These are phyloP conservation scores for Hyles euphorbiae DNA, from an alignment of 1,140 invertebrate genomes.

Conservation along the genomic window DNA sequence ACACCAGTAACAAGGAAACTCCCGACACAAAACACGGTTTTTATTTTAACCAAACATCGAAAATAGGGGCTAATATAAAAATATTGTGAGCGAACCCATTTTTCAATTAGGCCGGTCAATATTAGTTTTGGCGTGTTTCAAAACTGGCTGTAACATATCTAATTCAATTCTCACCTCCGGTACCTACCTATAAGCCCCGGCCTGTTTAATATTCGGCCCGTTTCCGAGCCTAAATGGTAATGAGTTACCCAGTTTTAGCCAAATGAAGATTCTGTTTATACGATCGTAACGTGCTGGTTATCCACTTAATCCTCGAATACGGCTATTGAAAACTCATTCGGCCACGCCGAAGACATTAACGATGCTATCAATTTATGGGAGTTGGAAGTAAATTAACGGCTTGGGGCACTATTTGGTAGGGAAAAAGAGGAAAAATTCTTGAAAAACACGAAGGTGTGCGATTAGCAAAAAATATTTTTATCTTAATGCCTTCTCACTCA, in stretches of 20 bases:
- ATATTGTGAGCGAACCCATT: no score
- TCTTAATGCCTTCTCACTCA: no score
- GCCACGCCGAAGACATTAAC: constrained; percentile 41
- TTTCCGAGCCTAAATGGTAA: constrained; percentile 34
- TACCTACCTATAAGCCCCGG: constrained; percentile 24
- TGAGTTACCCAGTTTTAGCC: constrained; percentile 40
- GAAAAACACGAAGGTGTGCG: neutral
- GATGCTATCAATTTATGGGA: constrained; percentile 41
- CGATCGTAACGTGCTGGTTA: constrained; percentile 35
- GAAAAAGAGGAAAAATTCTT: neutral
- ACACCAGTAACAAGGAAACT: no score
- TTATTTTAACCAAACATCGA: no score
- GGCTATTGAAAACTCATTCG: constrained; percentile 59
- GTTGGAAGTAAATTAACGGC: constrained; percentile 8
- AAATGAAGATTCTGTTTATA: constrained; percentile 50
- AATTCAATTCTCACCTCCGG: constrained; percentile 38
- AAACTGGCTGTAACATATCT: constrained; percentile 14
- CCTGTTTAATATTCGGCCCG: constrained; percentile 39
- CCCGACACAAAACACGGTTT: no score
- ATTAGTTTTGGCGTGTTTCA: no score
- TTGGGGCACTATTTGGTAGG: neutral
- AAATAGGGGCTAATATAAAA: no score
- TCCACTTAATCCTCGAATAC: constrained; percentile 44
- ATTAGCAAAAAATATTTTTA: neutral
- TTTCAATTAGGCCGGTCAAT: no score